Evolutionary conservation across 1,140 invertebrate species (phyloP), one percentile per base, ranked within the genome.

Genomic region (Neotoxoptera formosana): DNA sequence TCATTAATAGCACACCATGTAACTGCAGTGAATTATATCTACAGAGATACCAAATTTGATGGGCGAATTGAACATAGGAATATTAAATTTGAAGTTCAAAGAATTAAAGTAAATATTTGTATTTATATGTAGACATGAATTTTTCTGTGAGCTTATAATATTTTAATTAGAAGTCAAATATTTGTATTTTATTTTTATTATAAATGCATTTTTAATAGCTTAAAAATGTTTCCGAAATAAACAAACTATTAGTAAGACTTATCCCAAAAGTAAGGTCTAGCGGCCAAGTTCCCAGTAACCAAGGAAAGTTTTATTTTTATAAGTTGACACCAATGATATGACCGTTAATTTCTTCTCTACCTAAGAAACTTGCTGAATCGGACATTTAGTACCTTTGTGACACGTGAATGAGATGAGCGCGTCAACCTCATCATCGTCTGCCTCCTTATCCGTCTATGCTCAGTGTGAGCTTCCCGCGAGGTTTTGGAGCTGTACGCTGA

Each of bases 1-100:
- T 99, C 98, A 1, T 96, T 99, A 93, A 99, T 99, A 95, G 98
- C 99, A 76, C 99, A 99, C 95, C 99, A 99, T 95, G 99, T 99
- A 87, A 99, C 99, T 94, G 99, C 99, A 93, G 98, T 99, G 94
- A 99, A 99, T 96, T 98, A 98, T 95, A 99, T 99, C 95, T 99
- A 99, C 95, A 96, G 98, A 94, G 97, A 98, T 95, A 99, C 99
- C 60, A 97, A 97, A 95, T 99, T 99, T 95, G 97, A 98, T 95
- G 98, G 98, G 47, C 96, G 97, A 94, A 96, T 96, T 93, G 97
- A 98, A 94, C 98, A 99, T 96, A 96, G 97, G 93, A 99, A 99
- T 94, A 98, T 99, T 94, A 98, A 99, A 96, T 99, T 99, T 96
- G 98, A 99, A 96, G 99, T 99, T 93, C 99, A 99, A 95, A 96